Conservation (phyloP, 1,140 invertebrate species). For the Papilio dardanus region DNA sequence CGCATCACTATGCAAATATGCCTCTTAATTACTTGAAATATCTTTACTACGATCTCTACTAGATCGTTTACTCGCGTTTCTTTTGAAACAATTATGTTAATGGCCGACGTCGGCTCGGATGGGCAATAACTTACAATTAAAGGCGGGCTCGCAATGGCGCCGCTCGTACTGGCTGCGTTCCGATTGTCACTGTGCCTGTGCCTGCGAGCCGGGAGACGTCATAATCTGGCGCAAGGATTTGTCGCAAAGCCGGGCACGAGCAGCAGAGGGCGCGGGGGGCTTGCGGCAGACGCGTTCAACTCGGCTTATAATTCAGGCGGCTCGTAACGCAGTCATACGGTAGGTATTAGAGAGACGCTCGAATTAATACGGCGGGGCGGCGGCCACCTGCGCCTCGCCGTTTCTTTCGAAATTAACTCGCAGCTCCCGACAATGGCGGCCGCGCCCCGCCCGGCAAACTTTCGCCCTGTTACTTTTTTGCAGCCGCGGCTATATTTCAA, state of each 20-base stretch:
- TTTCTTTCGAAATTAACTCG: constrained; percentile 81
- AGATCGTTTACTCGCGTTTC: constrained; percentile 71
- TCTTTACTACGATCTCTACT: constrained; percentile 71
- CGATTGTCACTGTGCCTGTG: constrained; percentile 54
- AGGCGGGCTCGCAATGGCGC: constrained; percentile 55
- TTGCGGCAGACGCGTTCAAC: constrained; percentile 55
- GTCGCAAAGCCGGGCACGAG: constrained; percentile 50
- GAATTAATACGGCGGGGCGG: constrained; percentile 74
- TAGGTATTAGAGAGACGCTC: constrained; percentile 75
- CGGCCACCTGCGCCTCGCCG: constrained; percentile 73
- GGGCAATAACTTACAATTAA: constrained; percentile 74
- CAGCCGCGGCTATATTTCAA: constrained; percentile 80
- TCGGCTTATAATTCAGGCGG: constrained; percentile 68
- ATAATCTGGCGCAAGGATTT: constrained; percentile 72
- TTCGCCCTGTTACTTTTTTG: constrained; percentile 74
- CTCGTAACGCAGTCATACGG: constrained; percentile 66
- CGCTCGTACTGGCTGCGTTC: constrained; percentile 57
- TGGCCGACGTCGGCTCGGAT: constrained; percentile 55
- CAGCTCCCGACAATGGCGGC: constrained; percentile 73
- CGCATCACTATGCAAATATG: constrained; percentile 76
- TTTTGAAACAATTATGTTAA: constrained; percentile 80
- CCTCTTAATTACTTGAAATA: constrained; percentile 70
- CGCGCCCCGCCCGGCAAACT: constrained; percentile 59
- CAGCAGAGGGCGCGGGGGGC: constrained; percentile 18
- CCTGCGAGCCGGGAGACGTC: constrained; percentile 52